phyloP scores from a whole-genome alignment of 2,888 invertebrate species.

The Megalurothrips usitatus region DNA sequence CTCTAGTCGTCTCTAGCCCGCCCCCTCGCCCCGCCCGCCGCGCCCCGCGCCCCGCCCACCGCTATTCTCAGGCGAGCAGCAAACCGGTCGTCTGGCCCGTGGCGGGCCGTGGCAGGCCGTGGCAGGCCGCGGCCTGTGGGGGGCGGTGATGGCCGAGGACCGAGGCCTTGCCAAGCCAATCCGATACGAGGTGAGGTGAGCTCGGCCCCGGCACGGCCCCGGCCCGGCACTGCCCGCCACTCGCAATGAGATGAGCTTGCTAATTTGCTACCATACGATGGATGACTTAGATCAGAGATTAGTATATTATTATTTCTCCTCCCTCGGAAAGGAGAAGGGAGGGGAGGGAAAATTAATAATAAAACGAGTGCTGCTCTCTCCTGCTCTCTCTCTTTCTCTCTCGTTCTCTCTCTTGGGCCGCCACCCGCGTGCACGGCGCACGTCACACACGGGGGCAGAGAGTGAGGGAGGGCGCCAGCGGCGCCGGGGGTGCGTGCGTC shows the following conservation, averaged over 20 bases:
- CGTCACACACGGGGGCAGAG: too few relatives aligned
- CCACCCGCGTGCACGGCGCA: too few relatives aligned
- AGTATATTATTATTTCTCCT: background rate
- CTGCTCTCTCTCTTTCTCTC: too few relatives aligned
- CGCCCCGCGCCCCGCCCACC: background rate
- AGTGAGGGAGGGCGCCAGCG: too few relatives aligned
- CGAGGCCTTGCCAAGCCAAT: background rate
- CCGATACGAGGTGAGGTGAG: background rate
- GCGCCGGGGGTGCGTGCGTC: too few relatives aligned
- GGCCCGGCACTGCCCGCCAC: background rate
- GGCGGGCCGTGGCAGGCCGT: too few relatives aligned
- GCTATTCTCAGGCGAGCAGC: background rate
- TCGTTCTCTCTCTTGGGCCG: too few relatives aligned
- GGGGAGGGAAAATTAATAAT: too few relatives aligned
- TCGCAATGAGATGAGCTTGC: conserved; percentile 13
- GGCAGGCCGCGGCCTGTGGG: too few relatives aligned
- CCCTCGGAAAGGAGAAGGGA: background rate
- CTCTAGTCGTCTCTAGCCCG: background rate
- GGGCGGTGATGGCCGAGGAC: background rate
- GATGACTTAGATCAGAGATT: conserved; percentile 1
- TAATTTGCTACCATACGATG: background rate
- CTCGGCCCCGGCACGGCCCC: background rate
- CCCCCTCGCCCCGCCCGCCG: background rate
- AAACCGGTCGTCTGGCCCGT: background rate
- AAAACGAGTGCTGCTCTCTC: too few relatives aligned